Evolutionary conservation across 2,888 invertebrate genomes (phyloP).

Genomic region (Dicranocentrus wangi): DNA sequence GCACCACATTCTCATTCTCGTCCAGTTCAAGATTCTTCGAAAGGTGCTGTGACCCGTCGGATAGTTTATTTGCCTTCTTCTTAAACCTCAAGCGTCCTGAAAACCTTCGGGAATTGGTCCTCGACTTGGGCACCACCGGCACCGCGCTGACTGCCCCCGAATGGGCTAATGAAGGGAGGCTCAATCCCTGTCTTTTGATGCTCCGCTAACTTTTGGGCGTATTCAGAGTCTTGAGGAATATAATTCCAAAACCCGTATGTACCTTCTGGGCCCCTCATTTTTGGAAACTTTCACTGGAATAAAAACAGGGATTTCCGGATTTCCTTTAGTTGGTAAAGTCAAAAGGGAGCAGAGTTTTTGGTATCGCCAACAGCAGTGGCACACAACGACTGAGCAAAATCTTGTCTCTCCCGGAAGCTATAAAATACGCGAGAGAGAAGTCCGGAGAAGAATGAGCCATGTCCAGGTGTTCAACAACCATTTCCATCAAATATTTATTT

Average conservation of each 20-base stretch:
- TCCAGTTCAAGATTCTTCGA: conserved; percentile 30
- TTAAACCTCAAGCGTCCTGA: conserved; percentile 60
- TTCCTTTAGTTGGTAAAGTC: too few species aligned
- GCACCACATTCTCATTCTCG: conserved; percentile 35
- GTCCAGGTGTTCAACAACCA: too few species aligned
- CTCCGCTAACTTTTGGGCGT: background rate
- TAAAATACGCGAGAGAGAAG: too few species aligned
- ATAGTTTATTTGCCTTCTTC: background rate
- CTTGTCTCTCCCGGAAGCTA: too few species aligned
- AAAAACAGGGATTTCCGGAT: too few species aligned
- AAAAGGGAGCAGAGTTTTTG: too few species aligned
- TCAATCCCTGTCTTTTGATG: background rate
- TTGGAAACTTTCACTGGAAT: background rate
- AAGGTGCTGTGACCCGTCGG: too few species aligned
- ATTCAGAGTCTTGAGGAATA: conserved; percentile 22
- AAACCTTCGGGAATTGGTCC: conserved; percentile 23
- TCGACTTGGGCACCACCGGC: too few species aligned
- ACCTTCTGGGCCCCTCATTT: conserved; percentile 41
- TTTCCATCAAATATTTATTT: too few species aligned
- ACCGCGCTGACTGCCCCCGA: conserved; percentile 8
- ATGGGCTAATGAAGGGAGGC: background rate
- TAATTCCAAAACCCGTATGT: conserved; percentile 44
- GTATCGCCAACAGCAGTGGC: too few species aligned
- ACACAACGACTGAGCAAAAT: too few species aligned
- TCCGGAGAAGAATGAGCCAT: too few species aligned